Base-by-base conservation (phyloP, 1,140 invertebrate species). In the Megathymus violae region DNA sequence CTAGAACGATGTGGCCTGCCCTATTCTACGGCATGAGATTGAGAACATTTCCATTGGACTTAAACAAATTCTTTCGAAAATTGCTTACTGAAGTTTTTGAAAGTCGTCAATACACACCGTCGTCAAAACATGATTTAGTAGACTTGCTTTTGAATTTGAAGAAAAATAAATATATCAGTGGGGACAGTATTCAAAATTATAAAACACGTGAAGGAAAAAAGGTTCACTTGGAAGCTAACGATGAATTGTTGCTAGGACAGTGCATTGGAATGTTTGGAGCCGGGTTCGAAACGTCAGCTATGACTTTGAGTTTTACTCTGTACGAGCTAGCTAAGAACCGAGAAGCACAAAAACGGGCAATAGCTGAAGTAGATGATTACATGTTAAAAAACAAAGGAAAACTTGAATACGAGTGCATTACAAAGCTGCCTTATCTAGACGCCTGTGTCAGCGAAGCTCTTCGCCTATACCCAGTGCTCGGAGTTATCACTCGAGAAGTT, bases 281-380 rank as follows among this genome's bases (percentile, higher is more conserved):
- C 38, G 83, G 83, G 0, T 86, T 91, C 43, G 82, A 82, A 27
- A 90, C 92, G 0, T 83, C 90, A 0, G 86, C 91, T 9, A 71
- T 88, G 3, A 80, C 93, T 0, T 71, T 94, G 65, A 82, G 89
- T 1, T 93, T 93, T 54, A 81, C 89, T 3, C 64, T 93, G 0
- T 94, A 93, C 64, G 90, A 92, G 36, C 72, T 95, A 31, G 93
- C 94, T 0, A 81, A 90, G 36, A 80, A 94, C 69, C 89, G 91
- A 9, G 92, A 93, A 1, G 68, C 92, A 31, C 94, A 95, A 70
- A 70, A 92, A 0, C 91, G 86, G 65, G 70, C 93, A 0, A 70
- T 86, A 6, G 69, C 88, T 16, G 94, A 95, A 86, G 92, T 95
- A 0, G 79, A 89, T 9, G 65, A 74, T 16, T 79, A 89, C 6